Conservation (phyloP, 2,113 vertebrate genomes). For the Pterocles orientalis region DNA sequence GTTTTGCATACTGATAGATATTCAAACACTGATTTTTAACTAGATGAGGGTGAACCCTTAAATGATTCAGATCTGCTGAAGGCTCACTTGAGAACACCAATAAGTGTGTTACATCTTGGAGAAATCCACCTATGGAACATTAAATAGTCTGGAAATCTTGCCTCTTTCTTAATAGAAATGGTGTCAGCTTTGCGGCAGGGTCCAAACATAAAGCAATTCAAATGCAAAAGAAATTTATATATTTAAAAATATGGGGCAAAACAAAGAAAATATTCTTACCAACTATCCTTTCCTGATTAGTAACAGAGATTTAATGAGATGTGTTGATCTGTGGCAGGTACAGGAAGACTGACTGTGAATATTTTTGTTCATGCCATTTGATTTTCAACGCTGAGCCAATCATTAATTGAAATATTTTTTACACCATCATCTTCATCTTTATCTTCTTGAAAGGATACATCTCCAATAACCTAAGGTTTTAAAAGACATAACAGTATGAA, state of each 20-base stretch:
- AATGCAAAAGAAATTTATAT: neutral
- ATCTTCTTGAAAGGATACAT: neutral
- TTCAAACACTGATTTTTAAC: constrained; percentile 75
- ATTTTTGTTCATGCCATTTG: neutral
- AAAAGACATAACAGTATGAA: neutral
- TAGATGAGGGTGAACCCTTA: constrained; percentile 67
- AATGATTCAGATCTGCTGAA: constrained; percentile 68
- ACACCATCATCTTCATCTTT: neutral
- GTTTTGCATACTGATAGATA: constrained; percentile 79
- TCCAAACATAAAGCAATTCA: neutral
- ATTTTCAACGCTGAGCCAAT: neutral
- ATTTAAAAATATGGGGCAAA: neutral
- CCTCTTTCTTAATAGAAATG: neutral
- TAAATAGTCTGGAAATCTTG: neutral
- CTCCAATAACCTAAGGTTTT: neutral
- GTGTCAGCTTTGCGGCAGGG: neutral
- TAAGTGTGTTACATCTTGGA: constrained; percentile 51
- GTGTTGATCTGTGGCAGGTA: neutral
- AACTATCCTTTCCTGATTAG: neutral
- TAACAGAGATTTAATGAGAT: neutral
- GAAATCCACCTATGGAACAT: constrained; percentile 8
- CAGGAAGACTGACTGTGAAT: neutral
- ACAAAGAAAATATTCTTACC: neutral
- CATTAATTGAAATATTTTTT: neutral
- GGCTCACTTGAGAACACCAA: constrained; percentile 65